Evolutionary conservation across 1,140 invertebrate genomes (phyloP), one percentile per base, ranked within the genome.

Genomic region (Megalopta genalis): DNA sequence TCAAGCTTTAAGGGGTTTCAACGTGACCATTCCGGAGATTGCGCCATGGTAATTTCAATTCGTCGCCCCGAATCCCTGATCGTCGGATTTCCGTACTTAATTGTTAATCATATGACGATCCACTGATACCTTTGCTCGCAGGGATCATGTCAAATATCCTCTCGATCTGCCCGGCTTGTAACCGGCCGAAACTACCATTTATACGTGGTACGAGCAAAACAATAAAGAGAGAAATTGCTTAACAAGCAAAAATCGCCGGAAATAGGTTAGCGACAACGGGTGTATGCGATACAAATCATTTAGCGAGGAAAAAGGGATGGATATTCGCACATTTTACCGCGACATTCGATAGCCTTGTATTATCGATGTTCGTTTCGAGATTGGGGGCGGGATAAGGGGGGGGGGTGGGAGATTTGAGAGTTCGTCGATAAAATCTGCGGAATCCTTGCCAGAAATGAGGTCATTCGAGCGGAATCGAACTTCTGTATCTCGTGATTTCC

Each of bases 1-100:
- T 85, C 76, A 85, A 84, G 73, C 32, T 73, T 68, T 70, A 85
- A 85, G 46, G 46, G 64, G 59, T 64, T 84, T 64, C 72, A 39
- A 72, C 57, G 57, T 85, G 49, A 71, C 77, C 77, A 72, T 77
- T 70, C 32, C n/a, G 52, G 64, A 74, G 74, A 69, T 77, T 73
- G 76, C 77, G 21, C 60, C 46, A 62, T 25, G 65, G 75, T 81
- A 85, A 84, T 77, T 81, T 77, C 64, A 73, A 57, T 81, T 74
- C 32, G 37, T 23, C 9, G 27, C n/a, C 32, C 37, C 69, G 68
- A 68, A 52, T 54, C 57, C 52, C 59, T 70, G 57, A 79, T 80
- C 65, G 52, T 65, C 32, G 52, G 77, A 84, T 77, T 59, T 62
- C 32, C 27, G n/a, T 49, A 14, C n/a, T 49, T 46, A 70, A 25